A percentile compares a stretch with the other conserved stretches of the same genome.
Evolutionary conservation across 2,113 vertebrate genomes (phyloP).

Genomic region (Neogale vison): DNA sequence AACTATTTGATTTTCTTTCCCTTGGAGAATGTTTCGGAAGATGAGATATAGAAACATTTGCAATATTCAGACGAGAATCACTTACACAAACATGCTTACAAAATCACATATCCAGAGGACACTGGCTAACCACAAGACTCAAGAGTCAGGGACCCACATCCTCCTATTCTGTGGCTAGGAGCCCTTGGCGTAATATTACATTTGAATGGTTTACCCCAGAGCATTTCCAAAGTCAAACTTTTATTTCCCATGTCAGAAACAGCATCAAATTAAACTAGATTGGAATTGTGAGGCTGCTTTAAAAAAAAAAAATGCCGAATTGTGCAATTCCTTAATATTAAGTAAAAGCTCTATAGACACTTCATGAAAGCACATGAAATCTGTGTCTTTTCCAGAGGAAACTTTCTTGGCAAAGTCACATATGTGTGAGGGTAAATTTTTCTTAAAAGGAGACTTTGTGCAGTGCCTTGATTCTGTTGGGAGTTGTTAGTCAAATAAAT

Average conservation of each 20-base stretch:
- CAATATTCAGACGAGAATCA: background rate
- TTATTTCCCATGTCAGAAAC: slow-evolving; percentile 10
- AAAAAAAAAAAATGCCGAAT: background rate
- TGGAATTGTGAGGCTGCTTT: background rate
- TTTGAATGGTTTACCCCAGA: background rate
- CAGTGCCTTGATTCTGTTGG: slow-evolving; percentile 75
- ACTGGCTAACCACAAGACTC: background rate
- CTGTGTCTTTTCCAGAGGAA: slow-evolving; percentile 49
- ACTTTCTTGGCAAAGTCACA: slow-evolving; percentile 78
- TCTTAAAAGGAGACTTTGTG: slow-evolving; percentile 61
- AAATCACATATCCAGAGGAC: background rate
- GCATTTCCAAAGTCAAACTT: background rate
- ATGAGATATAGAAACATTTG: slow-evolving; percentile 53
- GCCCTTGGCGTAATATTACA: background rate
- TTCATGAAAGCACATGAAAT: slow-evolving; percentile 64
- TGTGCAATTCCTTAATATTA: background rate
- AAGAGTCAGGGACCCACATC: background rate
- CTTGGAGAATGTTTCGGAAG: background rate
- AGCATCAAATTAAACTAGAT: background rate
- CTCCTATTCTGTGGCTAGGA: background rate
- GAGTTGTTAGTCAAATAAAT: slow-evolving; percentile 83
- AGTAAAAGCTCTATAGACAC: background rate
- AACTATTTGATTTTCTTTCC: slow-evolving; percentile 5
- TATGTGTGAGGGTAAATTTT: slow-evolving; percentile 79
- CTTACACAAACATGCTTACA: background rate